phyloP scores from a whole-genome alignment of 1,140 invertebrate genomes.

The Meteorus sp. region DNA sequence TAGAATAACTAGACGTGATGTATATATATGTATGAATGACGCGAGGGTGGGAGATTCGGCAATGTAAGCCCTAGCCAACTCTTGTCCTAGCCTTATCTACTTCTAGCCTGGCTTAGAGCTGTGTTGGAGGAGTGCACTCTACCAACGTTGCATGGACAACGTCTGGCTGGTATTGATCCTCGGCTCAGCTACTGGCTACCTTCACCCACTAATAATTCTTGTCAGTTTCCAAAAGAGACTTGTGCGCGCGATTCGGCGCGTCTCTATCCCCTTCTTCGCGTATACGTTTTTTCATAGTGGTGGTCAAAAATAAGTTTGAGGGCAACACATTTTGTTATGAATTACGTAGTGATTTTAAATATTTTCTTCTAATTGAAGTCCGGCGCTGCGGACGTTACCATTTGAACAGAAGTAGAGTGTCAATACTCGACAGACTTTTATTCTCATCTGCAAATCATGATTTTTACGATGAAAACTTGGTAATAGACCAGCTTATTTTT shows the following conservation, averaged over 20 bases:
- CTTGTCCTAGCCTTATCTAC: slow-evolving; percentile 47
- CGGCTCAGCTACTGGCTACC: slow-evolving; percentile 58
- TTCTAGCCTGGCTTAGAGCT: slow-evolving; percentile 50
- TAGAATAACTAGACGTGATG: too few species aligned
- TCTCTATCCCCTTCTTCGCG: slow-evolving; percentile 12
- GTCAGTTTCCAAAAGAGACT: slow-evolving; percentile 57
- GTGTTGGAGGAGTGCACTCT: slow-evolving; percentile 50
- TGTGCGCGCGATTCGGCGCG: slow-evolving; percentile 29
- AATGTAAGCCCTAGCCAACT: slow-evolving; percentile 51
- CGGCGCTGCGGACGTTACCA: too few species aligned
- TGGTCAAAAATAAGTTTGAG: neutral
- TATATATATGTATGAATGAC: too few species aligned
- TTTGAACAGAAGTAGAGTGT: too few species aligned
- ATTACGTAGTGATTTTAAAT: too few species aligned
- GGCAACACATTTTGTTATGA: neutral
- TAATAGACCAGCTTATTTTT: too few species aligned
- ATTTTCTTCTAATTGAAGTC: too few species aligned
- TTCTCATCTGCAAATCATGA: too few species aligned
- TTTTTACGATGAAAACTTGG: too few species aligned
- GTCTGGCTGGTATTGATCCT: slow-evolving; percentile 58
- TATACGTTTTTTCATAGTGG: neutral
- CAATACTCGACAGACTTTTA: too few species aligned
- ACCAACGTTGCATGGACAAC: slow-evolving; percentile 38
- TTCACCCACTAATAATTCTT: slow-evolving; percentile 61
- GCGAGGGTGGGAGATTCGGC: slow-evolving; percentile 51